Evolutionary conservation across 1,140 invertebrate genomes (phyloP).

Genomic region (Glomeris maerens): DNA sequence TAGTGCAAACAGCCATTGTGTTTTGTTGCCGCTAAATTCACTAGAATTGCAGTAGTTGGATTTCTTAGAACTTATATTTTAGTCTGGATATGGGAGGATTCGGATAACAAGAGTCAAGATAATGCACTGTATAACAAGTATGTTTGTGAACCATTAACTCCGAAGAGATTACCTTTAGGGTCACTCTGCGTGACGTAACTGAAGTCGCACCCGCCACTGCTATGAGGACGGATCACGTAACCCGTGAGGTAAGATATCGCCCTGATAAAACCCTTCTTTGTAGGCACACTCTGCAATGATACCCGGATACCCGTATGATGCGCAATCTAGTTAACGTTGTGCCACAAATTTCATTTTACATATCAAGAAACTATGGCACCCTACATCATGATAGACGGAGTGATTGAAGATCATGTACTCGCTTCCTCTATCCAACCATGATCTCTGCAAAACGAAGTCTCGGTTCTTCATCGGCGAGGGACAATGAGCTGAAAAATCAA

Average conservation of each 20-base stretch:
- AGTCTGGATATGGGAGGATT: no score
- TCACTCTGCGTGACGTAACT: slow-evolving; percentile 77
- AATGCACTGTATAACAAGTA: not conserved
- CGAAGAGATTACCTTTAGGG: slow-evolving; percentile 46
- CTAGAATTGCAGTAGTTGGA: no score
- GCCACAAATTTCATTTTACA: not conserved
- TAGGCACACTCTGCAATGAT: slow-evolving; percentile 46
- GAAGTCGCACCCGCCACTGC: slow-evolving; percentile 48
- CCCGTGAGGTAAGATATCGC: slow-evolving; percentile 53
- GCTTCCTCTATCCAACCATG: slow-evolving; percentile 68
- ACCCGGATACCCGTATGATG: slow-evolving; percentile 10
- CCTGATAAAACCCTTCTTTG: slow-evolving; percentile 63
- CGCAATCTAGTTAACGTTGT: not conserved
- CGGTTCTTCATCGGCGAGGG: slow-evolving; percentile 73
- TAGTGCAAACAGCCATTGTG: no score
- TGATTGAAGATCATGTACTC: slow-evolving; percentile 81
- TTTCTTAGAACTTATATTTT: no score
- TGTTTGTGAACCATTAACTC: no score
- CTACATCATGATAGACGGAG: slow-evolving; percentile 65
- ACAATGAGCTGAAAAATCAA: slow-evolving; percentile 53
- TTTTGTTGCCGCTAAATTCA: no score
- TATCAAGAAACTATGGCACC: slow-evolving; percentile 9
- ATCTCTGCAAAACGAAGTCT: slow-evolving; percentile 78
- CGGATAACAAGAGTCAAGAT: not conserved
- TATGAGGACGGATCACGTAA: slow-evolving; percentile 36